A percentile compares a stretch with the other conserved stretches of the same genome.
These are phyloP conservation scores for Megalops atlanticus DNA, from an alignment of 2,113 vertebrate species.

Conservation along the genomic window DNA sequence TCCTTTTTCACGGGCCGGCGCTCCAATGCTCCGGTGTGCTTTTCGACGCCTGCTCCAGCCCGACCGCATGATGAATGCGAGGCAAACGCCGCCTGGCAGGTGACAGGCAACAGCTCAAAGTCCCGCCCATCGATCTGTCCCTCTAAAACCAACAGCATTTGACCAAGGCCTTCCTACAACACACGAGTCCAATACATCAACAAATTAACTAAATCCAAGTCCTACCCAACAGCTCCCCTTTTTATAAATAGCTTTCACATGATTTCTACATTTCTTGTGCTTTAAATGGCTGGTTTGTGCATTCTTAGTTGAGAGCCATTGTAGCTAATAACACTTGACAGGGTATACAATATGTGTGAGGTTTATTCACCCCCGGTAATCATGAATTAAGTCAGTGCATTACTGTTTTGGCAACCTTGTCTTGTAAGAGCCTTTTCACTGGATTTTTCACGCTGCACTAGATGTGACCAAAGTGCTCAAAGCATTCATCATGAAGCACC, in stretches of 20 bases:
- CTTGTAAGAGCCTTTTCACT: conserved; percentile 12
- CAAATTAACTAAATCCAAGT: background rate
- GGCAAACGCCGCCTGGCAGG: background rate
- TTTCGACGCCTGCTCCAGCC: background rate
- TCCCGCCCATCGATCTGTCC: background rate
- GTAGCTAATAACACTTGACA: conserved; percentile 14
- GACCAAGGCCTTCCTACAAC: background rate
- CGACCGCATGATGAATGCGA: background rate
- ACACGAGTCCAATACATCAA: background rate
- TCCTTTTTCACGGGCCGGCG: background rate
- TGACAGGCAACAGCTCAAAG: background rate
- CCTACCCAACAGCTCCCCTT: background rate
- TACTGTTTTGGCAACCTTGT: conserved; percentile 5
- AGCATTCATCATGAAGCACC: background rate
- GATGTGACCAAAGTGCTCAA: background rate
- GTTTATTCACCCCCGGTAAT: conserved; percentile 23
- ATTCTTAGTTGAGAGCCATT: background rate
- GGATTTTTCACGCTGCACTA: background rate
- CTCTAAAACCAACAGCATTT: background rate
- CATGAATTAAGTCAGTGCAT: conserved; percentile 19
- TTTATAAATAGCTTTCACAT: too few species aligned
- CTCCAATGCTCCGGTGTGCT: background rate
- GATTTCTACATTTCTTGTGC: too few species aligned
- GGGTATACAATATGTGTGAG: background rate
- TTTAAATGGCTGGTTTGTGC: background rate